These are phyloP conservation scores for Cinclus cinclus DNA, from an alignment of 2,113 vertebrate genomes.

Conservation along the genomic window DNA sequence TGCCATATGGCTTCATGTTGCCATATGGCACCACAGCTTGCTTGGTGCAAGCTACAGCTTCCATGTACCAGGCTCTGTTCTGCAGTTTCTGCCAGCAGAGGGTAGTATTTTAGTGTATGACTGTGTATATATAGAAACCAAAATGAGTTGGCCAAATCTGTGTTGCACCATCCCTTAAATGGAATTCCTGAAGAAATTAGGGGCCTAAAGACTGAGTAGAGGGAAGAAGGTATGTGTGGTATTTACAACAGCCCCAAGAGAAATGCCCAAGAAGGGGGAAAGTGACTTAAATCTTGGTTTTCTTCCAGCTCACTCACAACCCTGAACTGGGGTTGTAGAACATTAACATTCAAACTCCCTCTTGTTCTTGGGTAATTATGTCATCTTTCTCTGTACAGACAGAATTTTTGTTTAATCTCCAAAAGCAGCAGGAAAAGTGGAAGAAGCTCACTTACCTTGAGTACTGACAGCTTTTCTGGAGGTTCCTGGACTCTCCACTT, in stretches of 20 bases:
- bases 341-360: not conserved
- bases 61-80: not conserved
- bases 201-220: not conserved
- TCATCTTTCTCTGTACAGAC: not conserved
- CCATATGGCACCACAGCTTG: slow-evolving; percentile 20
- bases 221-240: not conserved
- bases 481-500: not conserved
- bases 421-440: not conserved
- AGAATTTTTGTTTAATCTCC: not conserved
- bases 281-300: not conserved
- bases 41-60: not conserved
- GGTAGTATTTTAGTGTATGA: not conserved
- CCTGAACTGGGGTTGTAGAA: not conserved
- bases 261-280: not conserved
- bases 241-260: not conserved
- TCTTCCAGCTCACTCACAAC: not conserved
- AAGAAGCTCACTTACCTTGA: not conserved
- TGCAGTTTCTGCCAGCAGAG: not conserved
- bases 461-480: not conserved
- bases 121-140: not conserved
- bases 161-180: not conserved
- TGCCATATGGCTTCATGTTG: not conserved
- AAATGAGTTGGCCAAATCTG: not conserved
- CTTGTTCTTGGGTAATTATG: not conserved
- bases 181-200: slow-evolving; percentile 22